Evolutionary conservation across 2,113 vertebrate genomes (phyloP), one percentile per base, ranked within the genome.

Genomic region (Pyrgilauda ruficollis): DNA sequence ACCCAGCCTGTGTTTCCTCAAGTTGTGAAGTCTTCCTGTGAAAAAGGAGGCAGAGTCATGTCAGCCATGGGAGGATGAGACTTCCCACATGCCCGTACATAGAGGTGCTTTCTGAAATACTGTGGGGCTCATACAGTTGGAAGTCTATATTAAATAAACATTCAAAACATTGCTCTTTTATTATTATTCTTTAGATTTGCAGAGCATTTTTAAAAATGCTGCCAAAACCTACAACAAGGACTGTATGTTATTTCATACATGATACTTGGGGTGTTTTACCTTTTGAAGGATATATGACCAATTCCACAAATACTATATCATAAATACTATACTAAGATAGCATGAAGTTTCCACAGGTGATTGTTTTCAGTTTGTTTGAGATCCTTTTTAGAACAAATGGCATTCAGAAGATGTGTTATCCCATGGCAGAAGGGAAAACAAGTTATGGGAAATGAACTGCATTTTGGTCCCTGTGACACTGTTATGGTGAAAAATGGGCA

Each of bases 391-490:
- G 41, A 68, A 24, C 28, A 84, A 95, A 61, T 2, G 15, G 56
- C 46, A 11, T 46, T 87, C 49, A 21, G n/a, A 11, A 88, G n/a
- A 31, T 49, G 26, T 2, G 3, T 85, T 9, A 35, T 68, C 26
- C 66, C 33, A 50, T 7, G 13, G 89, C 33, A 24, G 78, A 95
- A 63, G 15, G 37, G 30, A 93, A 87, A 84, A 37, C 18, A 83
- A 67, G 22, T 35, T 47, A 66, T 90, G 67, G 47, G 35, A 72
- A 87, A 92, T 81, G 14, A 89, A 35, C 58, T 63, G 64, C 28
- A n/a, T 90, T 93, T 90, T 14, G 61, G 73, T 87, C 53, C 41
- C 62, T 28, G 14, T 92, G 74, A 85, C 67, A 58, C 95, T 59
- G 72, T 56, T 94, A 76, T 44, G 69, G 9, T 94, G 82, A 96